A percentile compares a stretch with the other conserved stretches of the same genome.
These are phyloP conservation scores for Bombus pascuorum DNA, from an alignment of 1,140 invertebrate genomes.

Conservation along the genomic window DNA sequence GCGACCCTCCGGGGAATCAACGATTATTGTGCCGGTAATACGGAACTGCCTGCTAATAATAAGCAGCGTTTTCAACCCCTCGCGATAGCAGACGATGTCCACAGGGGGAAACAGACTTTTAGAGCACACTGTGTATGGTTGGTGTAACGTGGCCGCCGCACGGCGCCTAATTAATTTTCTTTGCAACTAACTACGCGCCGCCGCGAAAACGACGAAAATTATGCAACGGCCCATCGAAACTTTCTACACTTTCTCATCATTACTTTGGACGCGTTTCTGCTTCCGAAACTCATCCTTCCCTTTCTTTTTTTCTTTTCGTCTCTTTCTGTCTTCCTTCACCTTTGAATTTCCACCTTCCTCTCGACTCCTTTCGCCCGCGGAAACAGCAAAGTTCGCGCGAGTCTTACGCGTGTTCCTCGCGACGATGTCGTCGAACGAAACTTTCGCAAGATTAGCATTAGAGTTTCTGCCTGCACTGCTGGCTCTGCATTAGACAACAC, in stretches of 20 bases:
- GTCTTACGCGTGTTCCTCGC: background rate
- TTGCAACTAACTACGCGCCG: slow-evolving; percentile 60
- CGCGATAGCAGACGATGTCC: slow-evolving; percentile 13
- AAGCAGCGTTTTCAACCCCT: slow-evolving; percentile 40
- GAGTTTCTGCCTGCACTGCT: background rate
- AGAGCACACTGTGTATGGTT: slow-evolving; percentile 10
- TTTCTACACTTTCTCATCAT: slow-evolving; percentile 60
- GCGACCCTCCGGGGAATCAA: slow-evolving; percentile 29
- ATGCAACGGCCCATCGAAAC: slow-evolving; percentile 54
- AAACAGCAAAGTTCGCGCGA: background rate
- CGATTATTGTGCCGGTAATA: slow-evolving; percentile 44
- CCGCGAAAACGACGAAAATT: slow-evolving; percentile 53
- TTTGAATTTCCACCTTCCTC: background rate
- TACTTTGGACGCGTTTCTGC: slow-evolving; percentile 42
- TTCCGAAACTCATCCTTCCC: background rate
- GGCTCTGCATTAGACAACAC: background rate
- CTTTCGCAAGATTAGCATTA: slow-evolving; percentile 7
- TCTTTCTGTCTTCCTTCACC: background rate
- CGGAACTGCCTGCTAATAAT: slow-evolving; percentile 42
- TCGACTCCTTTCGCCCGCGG: background rate
- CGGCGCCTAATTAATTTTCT: slow-evolving; percentile 65
- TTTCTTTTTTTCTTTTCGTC: too few species aligned
- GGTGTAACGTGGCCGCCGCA: background rate
- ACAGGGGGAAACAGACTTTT: slow-evolving; percentile 29
- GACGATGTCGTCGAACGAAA: background rate